phyloP scores from a whole-genome alignment of 37 sponge, comb jelly and placozoan species.

The Lycopodina hypogea region DNA sequence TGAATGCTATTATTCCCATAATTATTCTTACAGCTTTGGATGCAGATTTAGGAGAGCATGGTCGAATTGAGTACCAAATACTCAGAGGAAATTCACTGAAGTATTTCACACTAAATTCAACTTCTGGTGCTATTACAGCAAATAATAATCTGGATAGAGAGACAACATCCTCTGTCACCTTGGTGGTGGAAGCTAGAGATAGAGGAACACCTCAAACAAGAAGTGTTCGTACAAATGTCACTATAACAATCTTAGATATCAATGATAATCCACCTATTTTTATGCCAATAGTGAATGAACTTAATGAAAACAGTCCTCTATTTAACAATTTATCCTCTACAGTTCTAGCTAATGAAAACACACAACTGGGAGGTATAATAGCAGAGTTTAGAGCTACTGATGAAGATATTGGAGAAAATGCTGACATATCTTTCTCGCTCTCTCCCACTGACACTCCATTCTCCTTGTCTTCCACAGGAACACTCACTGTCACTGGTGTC shows the following conservation, averaged over 20 bases:
- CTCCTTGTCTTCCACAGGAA: slow-evolving; percentile 19
- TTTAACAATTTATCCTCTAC: not conserved
- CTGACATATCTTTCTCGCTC: slow-evolving; percentile 10
- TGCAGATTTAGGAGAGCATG: slow-evolving; percentile 31
- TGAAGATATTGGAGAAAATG: slow-evolving; percentile 40
- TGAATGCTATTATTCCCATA: slow-evolving; percentile 9
- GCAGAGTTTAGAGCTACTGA: slow-evolving; percentile 28
- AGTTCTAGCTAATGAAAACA: slow-evolving; percentile 12
- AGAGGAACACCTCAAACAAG: not conserved
- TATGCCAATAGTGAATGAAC: slow-evolving; percentile 21
- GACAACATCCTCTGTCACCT: slow-evolving; percentile 10
- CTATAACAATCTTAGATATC: slow-evolving; percentile 65
- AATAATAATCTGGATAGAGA: slow-evolving; percentile 61
- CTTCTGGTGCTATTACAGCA: slow-evolving; percentile 29
- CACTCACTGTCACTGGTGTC: not conserved
- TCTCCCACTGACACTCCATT: slow-evolving; percentile 8
- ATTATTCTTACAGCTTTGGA: slow-evolving; percentile 27
- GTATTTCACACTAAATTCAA: slow-evolving; percentile 41
- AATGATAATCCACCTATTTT: slow-evolving; percentile 75
- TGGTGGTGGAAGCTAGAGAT: slow-evolving; percentile 58
- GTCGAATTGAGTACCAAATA: slow-evolving; percentile 7
- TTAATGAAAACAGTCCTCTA: slow-evolving; percentile 57
- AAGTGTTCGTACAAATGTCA: slow-evolving; percentile 11
- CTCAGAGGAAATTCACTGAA: slow-evolving; percentile 25
- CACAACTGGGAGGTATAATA: not conserved